phyloP scores from a whole-genome alignment of 1,140 invertebrate species.

The Dendrolimus punctatus region DNA sequence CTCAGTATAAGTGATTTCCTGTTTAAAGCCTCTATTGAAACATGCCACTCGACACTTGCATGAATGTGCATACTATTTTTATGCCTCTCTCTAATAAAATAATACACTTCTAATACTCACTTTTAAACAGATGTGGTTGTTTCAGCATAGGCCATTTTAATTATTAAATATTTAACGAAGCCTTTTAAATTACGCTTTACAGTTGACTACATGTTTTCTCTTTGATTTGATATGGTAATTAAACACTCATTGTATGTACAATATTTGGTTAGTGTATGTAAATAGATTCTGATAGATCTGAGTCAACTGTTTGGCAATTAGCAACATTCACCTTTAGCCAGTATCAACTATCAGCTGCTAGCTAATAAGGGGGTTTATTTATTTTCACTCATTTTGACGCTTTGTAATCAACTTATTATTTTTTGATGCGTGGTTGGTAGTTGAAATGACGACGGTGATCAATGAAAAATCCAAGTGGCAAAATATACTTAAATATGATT shows the following conservation, averaged over 20 bases:
- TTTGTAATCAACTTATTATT: conserved; percentile 36
- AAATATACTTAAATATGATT: neutral
- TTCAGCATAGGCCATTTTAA: conserved; percentile 51
- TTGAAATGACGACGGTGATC: conserved; percentile 62
- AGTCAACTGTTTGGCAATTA: conserved; percentile 47
- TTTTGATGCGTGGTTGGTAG: conserved; percentile 58
- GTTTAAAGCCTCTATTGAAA: conserved; percentile 57
- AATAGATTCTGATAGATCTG: too few species aligned
- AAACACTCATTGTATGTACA: neutral
- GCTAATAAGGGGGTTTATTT: conserved; percentile 52
- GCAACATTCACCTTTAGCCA: conserved; percentile 41
- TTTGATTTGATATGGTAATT: neutral
- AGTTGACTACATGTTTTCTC: conserved; percentile 31
- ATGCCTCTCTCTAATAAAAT: conserved; percentile 9
- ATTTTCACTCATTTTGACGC: conserved; percentile 38
- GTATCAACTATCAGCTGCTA: conserved; percentile 64
- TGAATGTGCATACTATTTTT: conserved; percentile 18
- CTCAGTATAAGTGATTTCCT: conserved; percentile 66
- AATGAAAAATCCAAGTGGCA: conserved; percentile 47
- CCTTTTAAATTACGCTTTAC: conserved; percentile 42
- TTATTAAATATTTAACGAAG: conserved; percentile 45
- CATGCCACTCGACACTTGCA: conserved; percentile 31
- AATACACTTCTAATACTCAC: conserved; percentile 22
- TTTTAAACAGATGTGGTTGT: conserved; percentile 29
- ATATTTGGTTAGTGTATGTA: neutral